Base-by-base conservation (phyloP, 2,113 vertebrate genomes). In the Donacobius atricapilla region DNA sequence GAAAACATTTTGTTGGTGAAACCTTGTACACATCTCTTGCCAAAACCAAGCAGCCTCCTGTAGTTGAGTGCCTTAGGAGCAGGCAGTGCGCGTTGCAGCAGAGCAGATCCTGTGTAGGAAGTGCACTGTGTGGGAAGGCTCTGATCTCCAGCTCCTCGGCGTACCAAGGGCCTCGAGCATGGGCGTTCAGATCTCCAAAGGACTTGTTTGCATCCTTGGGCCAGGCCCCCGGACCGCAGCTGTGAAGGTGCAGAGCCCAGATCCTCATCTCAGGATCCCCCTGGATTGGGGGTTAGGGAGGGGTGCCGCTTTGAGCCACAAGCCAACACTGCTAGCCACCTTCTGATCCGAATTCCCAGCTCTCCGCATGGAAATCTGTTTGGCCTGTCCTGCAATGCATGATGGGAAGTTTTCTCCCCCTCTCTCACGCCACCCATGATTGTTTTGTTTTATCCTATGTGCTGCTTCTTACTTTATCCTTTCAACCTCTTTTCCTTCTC, bases 401-500 rank as follows among this genome's bases (percentile, higher is more conserved):
- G 98, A 97, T 95, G 98, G 98, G 97, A 98, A 95, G 91, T 90
- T 90, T 91, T 61, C 56, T 89, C 66, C 95, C 92, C 94, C 93
- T 97, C 96, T 97, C 96, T 97, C 95, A 94, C 30, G 72, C 94
- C 97, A 93, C 77, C 96, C 91, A 31, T 91, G 89, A 98, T 97
- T 97, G 95, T 98, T 98, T 92, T 93, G 93, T 97, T 97, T 97
- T 97, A 93, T 96, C 97, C 98, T 98, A 31, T 97, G 96, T 97
- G 97, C 98, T 96, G 95, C 97, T 95, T 97, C 97, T 97, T 96
- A 95, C 97, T 97, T 97, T 97, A 97, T 98, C 94, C 98, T 98
- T 98, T 98, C 98, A 98, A 98, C 97, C 98, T 98, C 98, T 98
- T 98, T 98, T 98, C 98, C 98, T 98, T 98, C 97, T 98, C 98